Percentiles rank a stretch among this genome's conserved stretches.
Conservation (phyloP, 2,888 invertebrate genomes). For the Boloria euphrosyne region DNA sequence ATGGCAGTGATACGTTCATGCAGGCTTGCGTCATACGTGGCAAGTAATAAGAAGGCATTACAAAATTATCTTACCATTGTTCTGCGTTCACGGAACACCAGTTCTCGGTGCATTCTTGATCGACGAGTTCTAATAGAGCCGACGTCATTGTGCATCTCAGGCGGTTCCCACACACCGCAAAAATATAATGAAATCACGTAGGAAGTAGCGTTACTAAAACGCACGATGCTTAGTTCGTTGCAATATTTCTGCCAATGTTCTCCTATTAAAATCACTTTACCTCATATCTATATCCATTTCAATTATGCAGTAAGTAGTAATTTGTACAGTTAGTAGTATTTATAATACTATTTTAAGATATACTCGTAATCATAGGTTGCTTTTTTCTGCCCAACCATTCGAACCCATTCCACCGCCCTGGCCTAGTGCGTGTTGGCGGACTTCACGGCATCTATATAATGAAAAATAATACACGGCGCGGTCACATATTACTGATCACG, state of each 20-base stretch:
- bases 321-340: too few species aligned
- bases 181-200: constrained; percentile 54
- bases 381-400: too few species aligned
- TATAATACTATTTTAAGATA: too few species aligned
- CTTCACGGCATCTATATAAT: too few species aligned
- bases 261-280: neutral
- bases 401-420: too few species aligned
- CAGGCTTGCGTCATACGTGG: constrained; percentile 72
- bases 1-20: constrained; percentile 50
- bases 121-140: constrained; percentile 63
- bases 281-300: neutral
- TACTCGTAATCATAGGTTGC: too few species aligned
- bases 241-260: constrained; percentile 10
- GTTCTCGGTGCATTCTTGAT: constrained; percentile 61
- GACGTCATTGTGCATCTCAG: constrained; percentile 66
- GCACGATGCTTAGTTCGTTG: constrained; percentile 27
- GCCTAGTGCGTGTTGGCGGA: too few species aligned
- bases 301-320: too few species aligned
- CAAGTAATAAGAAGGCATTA: constrained; percentile 75
- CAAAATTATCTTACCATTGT: constrained; percentile 80
- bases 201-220: constrained; percentile 50
- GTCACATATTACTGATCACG: constrained; percentile 47
- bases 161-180: constrained; percentile 61
- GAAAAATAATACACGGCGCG: too few species aligned
- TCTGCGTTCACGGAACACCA: constrained; percentile 75